Conservation (phyloP, 2,888 invertebrate species). For the Ligdia adustata region DNA sequence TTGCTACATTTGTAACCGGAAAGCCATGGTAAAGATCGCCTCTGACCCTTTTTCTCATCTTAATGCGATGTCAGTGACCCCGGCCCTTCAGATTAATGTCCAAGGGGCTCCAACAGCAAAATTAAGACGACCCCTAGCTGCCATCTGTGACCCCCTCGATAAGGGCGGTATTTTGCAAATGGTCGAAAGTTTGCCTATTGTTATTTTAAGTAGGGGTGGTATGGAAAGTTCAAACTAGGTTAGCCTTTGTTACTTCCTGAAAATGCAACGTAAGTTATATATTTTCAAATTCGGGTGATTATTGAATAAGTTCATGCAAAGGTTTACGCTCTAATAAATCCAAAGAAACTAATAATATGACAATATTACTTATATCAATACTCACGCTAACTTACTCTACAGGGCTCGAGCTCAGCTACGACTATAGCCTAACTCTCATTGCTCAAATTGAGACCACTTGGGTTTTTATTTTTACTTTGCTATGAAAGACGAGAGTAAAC, state of each 20-base stretch:
- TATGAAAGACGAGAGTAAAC: too few relatives aligned
- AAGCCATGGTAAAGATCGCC: slow-evolving; percentile 46
- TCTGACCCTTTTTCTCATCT: slow-evolving; percentile 68
- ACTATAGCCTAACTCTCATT: too few relatives aligned
- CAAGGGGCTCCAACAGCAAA: slow-evolving; percentile 76
- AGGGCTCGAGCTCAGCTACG: too few relatives aligned
- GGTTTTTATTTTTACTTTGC: too few relatives aligned
- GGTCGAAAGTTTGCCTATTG: slow-evolving; percentile 51
- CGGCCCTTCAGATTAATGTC: slow-evolving; percentile 77
- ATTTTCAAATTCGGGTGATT: too few relatives aligned
- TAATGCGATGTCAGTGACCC: slow-evolving; percentile 75
- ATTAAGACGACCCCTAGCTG: slow-evolving; percentile 77
- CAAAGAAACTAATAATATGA: too few relatives aligned
- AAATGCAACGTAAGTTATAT: too few relatives aligned
- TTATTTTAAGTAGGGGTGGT: slow-evolving; percentile 36
- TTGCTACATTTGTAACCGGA: slow-evolving; percentile 17
- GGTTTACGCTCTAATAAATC: too few relatives aligned
- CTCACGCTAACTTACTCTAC: too few relatives aligned
- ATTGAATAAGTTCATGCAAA: too few relatives aligned
- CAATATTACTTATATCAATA: too few relatives aligned
- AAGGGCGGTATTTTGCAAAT: slow-evolving; percentile 44
- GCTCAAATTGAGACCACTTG: too few relatives aligned
- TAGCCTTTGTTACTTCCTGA: not conserved
- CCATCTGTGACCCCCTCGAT: slow-evolving; percentile 66
- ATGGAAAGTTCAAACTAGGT: slow-evolving; percentile 7